Percentiles rank a stretch among this genome's conserved stretches.
These are phyloP conservation scores for Hippopotamyrus pictus DNA, from an alignment of 2,797 vertebrate genomes.

Conservation along the genomic window DNA sequence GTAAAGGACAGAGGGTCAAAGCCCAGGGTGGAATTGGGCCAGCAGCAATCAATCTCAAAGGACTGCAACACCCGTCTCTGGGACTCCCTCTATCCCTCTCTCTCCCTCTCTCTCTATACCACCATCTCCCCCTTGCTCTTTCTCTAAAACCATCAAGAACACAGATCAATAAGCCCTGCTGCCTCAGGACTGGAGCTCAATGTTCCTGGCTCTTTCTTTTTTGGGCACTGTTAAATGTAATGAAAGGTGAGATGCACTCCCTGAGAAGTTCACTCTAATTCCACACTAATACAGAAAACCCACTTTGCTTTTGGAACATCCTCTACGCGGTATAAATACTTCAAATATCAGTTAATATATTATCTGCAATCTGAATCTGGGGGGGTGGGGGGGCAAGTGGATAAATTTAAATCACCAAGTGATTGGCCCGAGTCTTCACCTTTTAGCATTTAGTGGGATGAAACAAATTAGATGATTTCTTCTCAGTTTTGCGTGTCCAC, in stretches of 20 bases:
- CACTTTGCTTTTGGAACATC: not conserved
- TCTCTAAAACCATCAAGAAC: slow-evolving; percentile 8
- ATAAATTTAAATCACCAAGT: not conserved
- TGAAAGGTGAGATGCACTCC: not conserved
- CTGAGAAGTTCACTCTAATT: not conserved
- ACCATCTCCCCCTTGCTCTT: slow-evolving; percentile 19
- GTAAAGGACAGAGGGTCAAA: slow-evolving; percentile 70
- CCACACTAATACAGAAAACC: not conserved
- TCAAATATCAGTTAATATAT: not conserved
- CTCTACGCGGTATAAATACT: not conserved
- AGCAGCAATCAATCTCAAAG: slow-evolving; percentile 64
- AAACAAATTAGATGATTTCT: not conserved
- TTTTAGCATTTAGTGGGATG: not conserved
- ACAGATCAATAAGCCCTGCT: not conserved
- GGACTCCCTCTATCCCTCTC: slow-evolving; percentile 58
- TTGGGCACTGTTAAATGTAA: not conserved
- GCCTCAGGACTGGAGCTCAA: not conserved
- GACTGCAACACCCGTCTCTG: slow-evolving; percentile 69
- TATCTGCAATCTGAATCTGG: not conserved
- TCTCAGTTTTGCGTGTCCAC: not conserved
- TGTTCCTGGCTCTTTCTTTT: not conserved
- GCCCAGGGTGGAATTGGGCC: slow-evolving; percentile 63
- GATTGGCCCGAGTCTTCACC: not conserved
- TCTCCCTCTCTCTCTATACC: slow-evolving; percentile 24
- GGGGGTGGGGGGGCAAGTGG: not conserved